These are phyloP conservation scores for Sepioteuthis lessoniana DNA, from an alignment of 2,888 invertebrate genomes.

Conservation along the genomic window DNA sequence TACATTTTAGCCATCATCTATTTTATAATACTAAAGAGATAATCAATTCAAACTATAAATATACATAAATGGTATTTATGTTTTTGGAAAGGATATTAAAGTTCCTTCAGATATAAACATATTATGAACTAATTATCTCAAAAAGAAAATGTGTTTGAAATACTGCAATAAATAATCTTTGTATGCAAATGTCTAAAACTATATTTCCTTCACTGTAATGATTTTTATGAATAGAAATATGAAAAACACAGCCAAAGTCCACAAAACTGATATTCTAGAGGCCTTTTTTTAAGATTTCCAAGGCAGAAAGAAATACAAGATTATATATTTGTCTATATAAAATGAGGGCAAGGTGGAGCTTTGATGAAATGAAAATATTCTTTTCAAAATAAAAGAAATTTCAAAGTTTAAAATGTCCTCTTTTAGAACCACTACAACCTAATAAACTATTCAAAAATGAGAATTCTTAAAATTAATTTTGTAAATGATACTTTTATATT, in stretches of 20 bases:
- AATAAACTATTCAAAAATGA: neutral
- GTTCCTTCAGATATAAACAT: constrained; percentile 1
- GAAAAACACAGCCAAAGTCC: no score
- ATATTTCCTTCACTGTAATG: no score
- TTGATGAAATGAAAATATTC: neutral
- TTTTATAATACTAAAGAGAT: neutral
- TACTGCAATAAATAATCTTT: no score
- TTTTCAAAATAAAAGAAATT: neutral
- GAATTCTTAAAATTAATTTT: no score
- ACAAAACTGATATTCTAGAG: no score
- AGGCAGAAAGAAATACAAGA: neutral
- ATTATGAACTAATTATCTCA: neutral
- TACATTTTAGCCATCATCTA: neutral
- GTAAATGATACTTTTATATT: neutral
- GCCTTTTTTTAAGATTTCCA: no score
- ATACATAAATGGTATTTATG: neutral
- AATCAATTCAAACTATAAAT: neutral
- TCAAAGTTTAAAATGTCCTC: neutral
- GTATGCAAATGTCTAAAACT: no score
- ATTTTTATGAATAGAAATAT: no score
- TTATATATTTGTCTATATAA: neutral
- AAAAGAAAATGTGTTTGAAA: no score
- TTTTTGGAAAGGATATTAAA: neutral
- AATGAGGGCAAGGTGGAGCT: neutral
- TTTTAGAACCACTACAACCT: neutral